Conservation (phyloP, 2,888 invertebrate species). For the Cecidostiba fungosa region DNA sequence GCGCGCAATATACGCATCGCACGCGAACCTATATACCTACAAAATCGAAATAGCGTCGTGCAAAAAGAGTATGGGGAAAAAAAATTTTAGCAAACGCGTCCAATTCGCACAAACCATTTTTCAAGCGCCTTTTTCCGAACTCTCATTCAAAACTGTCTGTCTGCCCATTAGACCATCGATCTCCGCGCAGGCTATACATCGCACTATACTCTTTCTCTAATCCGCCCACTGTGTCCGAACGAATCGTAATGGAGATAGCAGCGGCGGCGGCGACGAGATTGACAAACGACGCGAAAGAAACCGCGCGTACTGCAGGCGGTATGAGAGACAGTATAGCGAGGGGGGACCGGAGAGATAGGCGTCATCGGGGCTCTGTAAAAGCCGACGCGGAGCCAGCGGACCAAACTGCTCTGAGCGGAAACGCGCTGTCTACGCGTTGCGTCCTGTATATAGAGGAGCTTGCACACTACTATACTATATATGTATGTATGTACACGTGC, state of each 20-base stretch:
- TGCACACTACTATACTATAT: background rate
- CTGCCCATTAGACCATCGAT: slow-evolving; percentile 46
- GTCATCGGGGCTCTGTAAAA: slow-evolving; percentile 29
- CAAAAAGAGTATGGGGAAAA: slow-evolving; percentile 22
- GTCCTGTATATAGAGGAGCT: background rate
- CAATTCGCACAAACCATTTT: slow-evolving; percentile 45
- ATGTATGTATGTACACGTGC: background rate
- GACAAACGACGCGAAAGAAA: slow-evolving; percentile 65
- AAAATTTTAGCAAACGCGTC: slow-evolving; percentile 19
- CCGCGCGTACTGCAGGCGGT: slow-evolving; percentile 40
- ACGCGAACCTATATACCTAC: background rate
- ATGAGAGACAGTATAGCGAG: slow-evolving; percentile 7
- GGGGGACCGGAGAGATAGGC: slow-evolving; percentile 37
- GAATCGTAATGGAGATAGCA: slow-evolving; percentile 62
- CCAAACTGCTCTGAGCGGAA: slow-evolving; percentile 49
- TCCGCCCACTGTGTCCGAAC: slow-evolving; percentile 55
- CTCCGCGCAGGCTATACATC: slow-evolving; percentile 1
- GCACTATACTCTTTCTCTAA: slow-evolving; percentile 37
- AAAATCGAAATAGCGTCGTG: background rate
- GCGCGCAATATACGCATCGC: too few relatives aligned
- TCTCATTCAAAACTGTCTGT: slow-evolving; percentile 40
- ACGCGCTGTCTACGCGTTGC: slow-evolving; percentile 50
- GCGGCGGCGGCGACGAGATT: slow-evolving; percentile 49
- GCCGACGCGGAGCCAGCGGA: slow-evolving; percentile 25
- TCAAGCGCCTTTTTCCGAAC: slow-evolving; percentile 44